A percentile compares a stretch with the other conserved stretches of the same genome.
These are phyloP conservation scores for Rhingia campestris DNA, from an alignment of 2,888 invertebrate genomes.

Conservation along the genomic window DNA sequence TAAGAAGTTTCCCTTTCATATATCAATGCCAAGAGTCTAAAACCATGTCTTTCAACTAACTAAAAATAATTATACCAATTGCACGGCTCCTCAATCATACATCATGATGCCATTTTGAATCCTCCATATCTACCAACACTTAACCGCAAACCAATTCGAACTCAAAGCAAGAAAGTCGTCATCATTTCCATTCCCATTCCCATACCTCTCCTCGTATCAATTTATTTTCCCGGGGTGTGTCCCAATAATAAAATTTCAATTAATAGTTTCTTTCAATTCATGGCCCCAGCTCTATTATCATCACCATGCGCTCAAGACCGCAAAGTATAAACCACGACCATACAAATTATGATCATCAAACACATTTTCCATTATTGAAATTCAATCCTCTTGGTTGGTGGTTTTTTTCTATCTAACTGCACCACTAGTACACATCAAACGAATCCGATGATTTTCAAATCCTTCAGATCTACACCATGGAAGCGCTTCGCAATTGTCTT, in stretches of 20 bases:
- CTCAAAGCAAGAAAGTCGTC: slow-evolving; percentile 23
- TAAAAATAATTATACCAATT: too few relatives aligned
- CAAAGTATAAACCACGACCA: slow-evolving; percentile 41
- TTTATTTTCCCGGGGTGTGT: slow-evolving; percentile 51
- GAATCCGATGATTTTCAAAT: slow-evolving; percentile 26
- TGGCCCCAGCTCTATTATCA: slow-evolving; percentile 25
- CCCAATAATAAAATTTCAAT: slow-evolving; percentile 52
- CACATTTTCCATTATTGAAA: slow-evolving; percentile 49
- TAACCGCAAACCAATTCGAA: not conserved
- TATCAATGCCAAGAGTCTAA: too few relatives aligned
- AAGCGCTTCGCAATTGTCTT: slow-evolving; percentile 29
- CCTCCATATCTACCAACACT: not conserved
- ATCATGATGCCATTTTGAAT: not conserved
- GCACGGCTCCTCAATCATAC: not conserved
- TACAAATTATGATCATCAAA: slow-evolving; percentile 56
- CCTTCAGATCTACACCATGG: slow-evolving; percentile 1
- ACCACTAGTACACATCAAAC: slow-evolving; percentile 31
- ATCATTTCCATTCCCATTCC: not conserved
- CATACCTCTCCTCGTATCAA: slow-evolving; percentile 11
- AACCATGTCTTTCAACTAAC: too few relatives aligned
- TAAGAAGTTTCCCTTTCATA: too few relatives aligned
- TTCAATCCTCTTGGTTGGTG: slow-evolving; percentile 30
- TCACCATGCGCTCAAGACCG: slow-evolving; percentile 31
- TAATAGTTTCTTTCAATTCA: slow-evolving; percentile 41
- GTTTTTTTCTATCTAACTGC: slow-evolving; percentile 11